phyloP scores from a whole-genome alignment of 2,113 vertebrate genomes.

The Anser brachyrhynchus region DNA sequence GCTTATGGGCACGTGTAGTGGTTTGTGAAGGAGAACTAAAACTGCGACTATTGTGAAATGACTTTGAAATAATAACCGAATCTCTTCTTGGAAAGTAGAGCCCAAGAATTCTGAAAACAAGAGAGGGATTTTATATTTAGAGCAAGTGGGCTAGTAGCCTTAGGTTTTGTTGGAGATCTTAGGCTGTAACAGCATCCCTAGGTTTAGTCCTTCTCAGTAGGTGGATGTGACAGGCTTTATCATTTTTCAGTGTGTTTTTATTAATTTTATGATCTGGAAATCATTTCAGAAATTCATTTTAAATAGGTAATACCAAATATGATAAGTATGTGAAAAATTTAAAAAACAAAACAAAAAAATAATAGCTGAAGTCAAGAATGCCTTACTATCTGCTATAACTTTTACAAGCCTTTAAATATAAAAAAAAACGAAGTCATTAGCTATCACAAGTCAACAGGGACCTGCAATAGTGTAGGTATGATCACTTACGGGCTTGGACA shows the following conservation, averaged over 20 bases:
- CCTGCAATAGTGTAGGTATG: not conserved
- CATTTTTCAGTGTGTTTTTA: not conserved
- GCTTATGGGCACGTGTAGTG: not conserved
- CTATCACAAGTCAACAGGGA: not conserved
- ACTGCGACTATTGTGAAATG: not conserved
- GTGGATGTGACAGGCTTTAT: not conserved
- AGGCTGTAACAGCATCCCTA: not conserved
- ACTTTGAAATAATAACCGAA: not conserved
- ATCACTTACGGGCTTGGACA: not conserved
- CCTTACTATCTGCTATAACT: not conserved
- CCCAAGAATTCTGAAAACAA: not conserved
- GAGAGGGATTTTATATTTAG: not conserved
- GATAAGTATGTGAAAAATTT: not conserved
- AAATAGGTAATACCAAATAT: not conserved
- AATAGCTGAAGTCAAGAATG: not conserved
- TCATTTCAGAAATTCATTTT: not conserved
- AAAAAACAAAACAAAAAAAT: not conserved
- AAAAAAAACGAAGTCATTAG: not conserved
- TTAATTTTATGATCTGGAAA: not conserved
- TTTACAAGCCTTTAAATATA: not conserved
- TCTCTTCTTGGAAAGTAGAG: not conserved
- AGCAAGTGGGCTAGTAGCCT: not conserved
- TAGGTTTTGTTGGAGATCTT: not conserved
- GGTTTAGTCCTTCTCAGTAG: not conserved
- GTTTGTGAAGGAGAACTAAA: not conserved